Evolutionary conservation across 2,888 invertebrate genomes (phyloP), one percentile per base, ranked within the genome.

Genomic region (Arrhopalites spinosus): DNA sequence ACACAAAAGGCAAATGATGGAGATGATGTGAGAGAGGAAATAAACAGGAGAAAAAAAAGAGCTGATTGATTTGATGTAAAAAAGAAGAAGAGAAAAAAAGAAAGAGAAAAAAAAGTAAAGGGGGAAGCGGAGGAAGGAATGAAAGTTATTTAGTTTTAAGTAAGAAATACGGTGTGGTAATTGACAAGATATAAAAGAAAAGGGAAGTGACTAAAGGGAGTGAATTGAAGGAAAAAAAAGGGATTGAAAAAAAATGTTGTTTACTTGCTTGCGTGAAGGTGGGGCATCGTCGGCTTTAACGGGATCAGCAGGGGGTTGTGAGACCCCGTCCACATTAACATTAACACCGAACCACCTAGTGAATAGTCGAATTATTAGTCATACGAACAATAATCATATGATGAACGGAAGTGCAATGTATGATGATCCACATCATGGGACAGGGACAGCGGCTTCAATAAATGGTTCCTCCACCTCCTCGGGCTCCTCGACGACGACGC

Each of bases 221-320:
- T 43, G 36, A 36, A 45, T 20, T 11, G 53, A 23, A 56, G 27
- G 53, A 66, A 53, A 47, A 73, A 25, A 73, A 45, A 66, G 50
- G 50, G 63, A n/a, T n/a, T n/a, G n/a, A n/a, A 75, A 45, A 47
- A 68, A 71, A 78, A 82, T 82, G 82, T 81, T 82, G 77, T 82
- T 82, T 80, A 80, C 82, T 79, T 82, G 82, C 79, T 79, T 81
- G 73, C 82, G 82, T 80, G 82, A 82, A 82, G 82, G 81, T 81
- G 82, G 81, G 79, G 78, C 79, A 77, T 81, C 76, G 73, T 77
- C 80, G 74, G 79, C 77, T 59, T 79, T 78, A 71, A 77, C 81
- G 68, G 79, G 75, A 68, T 77, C 74, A 77, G 69, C 79, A 75
- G 82, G 82, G 76, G 79, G 80, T 75, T 77, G 79, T 77, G 82